Base-by-base conservation (phyloP, 2,797 vertebrate species). In the Ceryle rudis region DNA sequence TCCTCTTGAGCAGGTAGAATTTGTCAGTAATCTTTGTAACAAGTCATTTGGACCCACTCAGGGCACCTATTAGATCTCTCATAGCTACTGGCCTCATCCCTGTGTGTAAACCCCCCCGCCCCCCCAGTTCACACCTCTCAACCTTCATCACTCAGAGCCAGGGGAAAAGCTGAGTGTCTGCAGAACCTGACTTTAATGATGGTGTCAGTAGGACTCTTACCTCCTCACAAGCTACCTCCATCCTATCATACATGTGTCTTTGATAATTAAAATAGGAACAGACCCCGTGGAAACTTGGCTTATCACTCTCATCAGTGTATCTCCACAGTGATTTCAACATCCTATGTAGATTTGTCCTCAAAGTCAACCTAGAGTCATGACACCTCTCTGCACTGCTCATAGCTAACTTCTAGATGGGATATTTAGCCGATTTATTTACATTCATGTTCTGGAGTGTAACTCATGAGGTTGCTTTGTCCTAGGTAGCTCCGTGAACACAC, bases 41-140 rank as follows among this genome's bases (percentile, higher is more conserved):
- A 1, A 61, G 25, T n/a, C 17, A 54, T 31, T 31, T n/a, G 52
- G 52, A 31, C 29, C 52, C 52, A 29, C 9, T 16, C 17, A 41
- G 39, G 21, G 58, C 33, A 39, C 29, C 14, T 39, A 15, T 65
- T 7, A 35, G 29, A 19, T 5, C 25, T 20, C 22, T 35, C 16
- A 29, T 1, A 22, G 41, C 42, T 51, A 7, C 3, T 42, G 47
- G 31, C 14, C 31, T 67, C 22, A 12, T 17, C 1, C 0, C 19
- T 33, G 8, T 11, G 25, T n/a, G 12, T n/a, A 42, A 54, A 41
- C 3, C 12, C 37, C 37, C 11, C 37, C 37, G 10, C 37, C 41
- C 20, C n/a, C 14, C 4, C 41, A 37, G 62, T 21, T 47, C 55
- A 67, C 9, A 16, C 4, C 10, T 51, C 37, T 23, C 5, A 6